These are phyloP conservation scores for Mus spretus DNA, from an alignment of 2,797 vertebrate species.

Conservation along the genomic window DNA sequence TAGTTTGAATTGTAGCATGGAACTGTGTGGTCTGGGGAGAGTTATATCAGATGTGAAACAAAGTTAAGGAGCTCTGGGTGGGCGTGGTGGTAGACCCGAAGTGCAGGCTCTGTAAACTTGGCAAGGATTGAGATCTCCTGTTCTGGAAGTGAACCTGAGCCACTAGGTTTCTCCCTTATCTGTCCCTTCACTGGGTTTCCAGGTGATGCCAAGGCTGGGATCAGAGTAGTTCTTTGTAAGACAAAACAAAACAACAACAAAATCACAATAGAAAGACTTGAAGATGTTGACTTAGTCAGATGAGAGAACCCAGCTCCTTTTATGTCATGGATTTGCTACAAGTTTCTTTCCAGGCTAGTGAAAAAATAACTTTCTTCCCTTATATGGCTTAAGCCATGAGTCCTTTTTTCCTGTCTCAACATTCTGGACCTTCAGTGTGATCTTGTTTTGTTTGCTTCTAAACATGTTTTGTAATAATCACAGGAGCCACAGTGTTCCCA, in stretches of 20 bases:
- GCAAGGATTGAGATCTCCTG: rapidly evolving
- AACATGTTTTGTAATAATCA: constrained; percentile 55
- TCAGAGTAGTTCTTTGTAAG: constrained; percentile 22
- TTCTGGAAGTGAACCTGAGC: background rate
- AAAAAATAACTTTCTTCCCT: constrained; percentile 75
- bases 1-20: background rate
- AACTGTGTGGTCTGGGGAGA: constrained; percentile 29
- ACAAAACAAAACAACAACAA: background rate
- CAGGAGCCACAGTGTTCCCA: background rate
- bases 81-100: background rate
- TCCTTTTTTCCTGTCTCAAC: constrained; percentile 59
- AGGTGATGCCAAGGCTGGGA: constrained; percentile 9
- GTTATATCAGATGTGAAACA: constrained; percentile 10
- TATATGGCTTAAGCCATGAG: constrained; percentile 73
- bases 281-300: constrained; percentile 44
- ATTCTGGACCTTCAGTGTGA: constrained; percentile 64
- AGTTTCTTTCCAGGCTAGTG: constrained; percentile 49
- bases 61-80: constrained; percentile 13
- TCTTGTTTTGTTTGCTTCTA: constrained; percentile 73
- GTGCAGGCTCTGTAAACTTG: background rate
- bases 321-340: constrained; percentile 38
- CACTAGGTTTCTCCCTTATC: background rate
- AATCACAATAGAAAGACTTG: background rate
- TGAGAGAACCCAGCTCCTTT: constrained; percentile 37
- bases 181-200: background rate